Percentiles rank a stretch among this genome's conserved stretches.
phyloP scores from a whole-genome alignment of 2,888 invertebrate species.

The Allygus modestus region DNA sequence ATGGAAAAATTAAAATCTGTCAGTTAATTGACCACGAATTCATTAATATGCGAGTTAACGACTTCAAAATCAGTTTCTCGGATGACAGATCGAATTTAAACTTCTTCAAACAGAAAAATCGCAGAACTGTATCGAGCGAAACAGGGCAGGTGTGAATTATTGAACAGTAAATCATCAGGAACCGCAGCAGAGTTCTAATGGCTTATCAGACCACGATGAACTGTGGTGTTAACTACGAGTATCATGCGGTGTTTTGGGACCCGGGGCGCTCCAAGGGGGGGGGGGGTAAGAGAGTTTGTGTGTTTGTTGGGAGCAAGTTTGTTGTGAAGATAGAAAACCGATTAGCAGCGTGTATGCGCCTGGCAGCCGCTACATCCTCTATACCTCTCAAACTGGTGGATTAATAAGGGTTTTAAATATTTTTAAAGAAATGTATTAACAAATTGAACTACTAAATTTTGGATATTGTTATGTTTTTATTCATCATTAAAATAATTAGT shows the following conservation, averaged over 20 bases:
- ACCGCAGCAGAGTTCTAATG: slow-evolving; percentile 3
- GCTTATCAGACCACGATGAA: slow-evolving; percentile 30
- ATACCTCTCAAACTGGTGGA: neutral
- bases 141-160: neutral
- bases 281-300: slow-evolving; percentile 21
- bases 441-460: no score
- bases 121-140: neutral
- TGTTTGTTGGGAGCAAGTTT: slow-evolving; percentile 47
- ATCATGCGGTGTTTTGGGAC: slow-evolving; percentile 32
- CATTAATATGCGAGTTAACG: no score
- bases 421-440: no score
- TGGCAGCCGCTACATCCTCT: neutral
- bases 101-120: no score
- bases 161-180: neutral
- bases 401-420: no score
- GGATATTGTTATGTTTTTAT: no score
- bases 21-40: no score
- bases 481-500: no score
- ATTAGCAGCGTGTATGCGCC: slow-evolving; percentile 26
- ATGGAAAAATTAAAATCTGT: no score
- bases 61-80: no score
- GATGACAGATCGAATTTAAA: no score
- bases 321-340: slow-evolving; percentile 50
- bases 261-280: neutral
- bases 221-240: slow-evolving; percentile 10